These are phyloP conservation scores for Ispidina lecontei DNA, from an alignment of 2,797 vertebrate species.

Conservation along the genomic window DNA sequence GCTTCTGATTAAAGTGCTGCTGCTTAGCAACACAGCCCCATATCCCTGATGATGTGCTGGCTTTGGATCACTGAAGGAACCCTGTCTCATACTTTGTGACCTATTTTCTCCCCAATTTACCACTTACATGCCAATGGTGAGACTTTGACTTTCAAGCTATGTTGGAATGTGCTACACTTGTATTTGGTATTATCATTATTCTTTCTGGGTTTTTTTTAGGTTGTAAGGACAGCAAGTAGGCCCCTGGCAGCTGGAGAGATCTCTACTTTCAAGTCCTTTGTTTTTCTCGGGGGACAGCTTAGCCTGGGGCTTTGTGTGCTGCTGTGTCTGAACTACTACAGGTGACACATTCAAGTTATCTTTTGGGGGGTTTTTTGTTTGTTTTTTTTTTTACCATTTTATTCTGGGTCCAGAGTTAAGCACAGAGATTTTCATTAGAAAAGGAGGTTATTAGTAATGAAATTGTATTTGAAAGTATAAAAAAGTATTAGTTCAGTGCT, in stretches of 20 bases:
- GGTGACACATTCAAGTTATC: constrained; percentile 73
- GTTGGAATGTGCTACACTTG: background rate
- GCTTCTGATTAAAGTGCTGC: background rate
- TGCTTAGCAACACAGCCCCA: background rate
- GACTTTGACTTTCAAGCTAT: background rate
- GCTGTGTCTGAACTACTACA: constrained; percentile 94
- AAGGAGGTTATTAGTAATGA: background rate
- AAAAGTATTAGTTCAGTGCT: background rate
- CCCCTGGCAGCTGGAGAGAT: constrained; percentile 92
- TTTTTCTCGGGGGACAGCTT: constrained; percentile 92
- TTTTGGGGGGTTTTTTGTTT: background rate
- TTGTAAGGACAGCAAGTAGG: constrained; percentile 87
- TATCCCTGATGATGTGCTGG: background rate
- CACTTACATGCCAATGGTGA: background rate
- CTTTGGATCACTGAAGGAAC: background rate
- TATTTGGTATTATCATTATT: background rate
- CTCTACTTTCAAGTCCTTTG: constrained; percentile 85
- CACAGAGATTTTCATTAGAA: background rate
- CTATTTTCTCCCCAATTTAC: background rate
- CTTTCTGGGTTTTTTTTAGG: constrained; percentile 79
- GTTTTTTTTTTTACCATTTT: background rate
- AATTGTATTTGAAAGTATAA: background rate
- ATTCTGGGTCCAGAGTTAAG: background rate
- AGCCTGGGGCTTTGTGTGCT: constrained; percentile 90
- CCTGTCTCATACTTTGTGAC: background rate